Evolutionary conservation across 2,113 vertebrate species (phyloP), one percentile per base, ranked within the genome.

Genomic region (Notothenia coriiceps): DNA sequence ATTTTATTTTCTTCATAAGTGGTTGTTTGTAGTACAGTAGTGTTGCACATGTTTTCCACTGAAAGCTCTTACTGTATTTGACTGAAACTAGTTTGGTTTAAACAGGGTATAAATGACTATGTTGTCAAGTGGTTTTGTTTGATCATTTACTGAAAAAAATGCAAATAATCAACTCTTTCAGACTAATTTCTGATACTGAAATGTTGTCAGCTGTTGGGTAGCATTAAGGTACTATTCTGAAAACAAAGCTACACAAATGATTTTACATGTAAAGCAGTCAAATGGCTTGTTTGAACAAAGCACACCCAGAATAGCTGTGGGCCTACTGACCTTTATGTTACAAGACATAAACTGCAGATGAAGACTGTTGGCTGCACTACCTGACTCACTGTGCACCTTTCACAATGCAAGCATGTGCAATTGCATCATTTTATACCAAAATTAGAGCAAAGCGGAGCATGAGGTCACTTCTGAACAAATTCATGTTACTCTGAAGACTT

Each of bases 21-120:
- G 81, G 78, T 81, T 88, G 57, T 84, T 82, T 80, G 73, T 79
- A 86, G 82, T 79, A 83, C 52, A 81, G 87, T 84, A 83, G 90
- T 92, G 80, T 88, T 85, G 89, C 91, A 92, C 87, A 66, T 77
- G 70, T 88, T 90, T 91, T 82, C 86, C 82, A 92, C 92, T 93
- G 90, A 94, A 94, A 96, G 94, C 95, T 96, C 83, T 56, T 95
- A 82, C 95, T 91, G 90, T 89, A 89, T 91, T 81, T 82, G 86
- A 93, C 80, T 92, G 87, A 91, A 91, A 91, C 86, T 90, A 70
- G 87, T 77, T 88, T 92, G 93, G 94, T 94, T 93, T 93, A 97
- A 96, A 99, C 98, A 99, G 98, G 98, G 98, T 99, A 98, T 96
- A 92, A 95, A 96, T 95, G 94, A 94, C 95, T 78, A 54, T 94